Conservation (phyloP, 2,888 invertebrate genomes). For the Hanleya hanleyi region DNA sequence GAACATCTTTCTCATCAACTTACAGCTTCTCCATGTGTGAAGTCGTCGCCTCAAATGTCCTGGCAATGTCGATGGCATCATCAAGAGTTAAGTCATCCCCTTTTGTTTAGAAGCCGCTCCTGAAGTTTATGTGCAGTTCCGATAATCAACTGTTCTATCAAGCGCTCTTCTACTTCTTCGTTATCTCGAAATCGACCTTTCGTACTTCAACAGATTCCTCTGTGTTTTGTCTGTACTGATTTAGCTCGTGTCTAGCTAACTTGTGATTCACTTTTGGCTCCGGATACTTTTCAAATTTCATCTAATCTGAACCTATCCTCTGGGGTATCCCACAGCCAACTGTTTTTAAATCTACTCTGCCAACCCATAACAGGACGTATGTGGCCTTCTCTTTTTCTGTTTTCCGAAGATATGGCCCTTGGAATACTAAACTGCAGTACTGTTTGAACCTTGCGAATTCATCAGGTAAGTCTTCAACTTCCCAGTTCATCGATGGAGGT, state of each 20-base stretch:
- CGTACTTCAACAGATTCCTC: neutral
- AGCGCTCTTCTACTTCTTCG: neutral
- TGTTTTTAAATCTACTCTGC: neutral
- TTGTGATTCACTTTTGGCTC: neutral
- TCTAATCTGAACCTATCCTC: too few species aligned
- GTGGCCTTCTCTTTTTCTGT: neutral
- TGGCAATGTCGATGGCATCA: neutral
- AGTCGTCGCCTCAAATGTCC: neutral
- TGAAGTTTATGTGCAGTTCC: neutral
- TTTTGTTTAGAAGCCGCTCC: neutral
- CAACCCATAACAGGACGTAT: neutral
- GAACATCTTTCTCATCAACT: neutral
- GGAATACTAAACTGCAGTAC: neutral
- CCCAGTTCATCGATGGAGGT: neutral
- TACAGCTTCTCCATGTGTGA: neutral
- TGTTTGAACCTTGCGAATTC: neutral
- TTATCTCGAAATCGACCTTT: neutral
- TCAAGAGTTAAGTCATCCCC: neutral
- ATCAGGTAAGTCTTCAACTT: neutral
- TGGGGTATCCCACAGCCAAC: too few species aligned
- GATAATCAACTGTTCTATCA: neutral
- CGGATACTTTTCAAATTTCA: neutral
- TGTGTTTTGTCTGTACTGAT: neutral
- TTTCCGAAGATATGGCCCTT: neutral
- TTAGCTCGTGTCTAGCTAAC: neutral